Evolutionary conservation across 2,113 vertebrate species (phyloP).

Genomic region (Lagopus leucura): DNA sequence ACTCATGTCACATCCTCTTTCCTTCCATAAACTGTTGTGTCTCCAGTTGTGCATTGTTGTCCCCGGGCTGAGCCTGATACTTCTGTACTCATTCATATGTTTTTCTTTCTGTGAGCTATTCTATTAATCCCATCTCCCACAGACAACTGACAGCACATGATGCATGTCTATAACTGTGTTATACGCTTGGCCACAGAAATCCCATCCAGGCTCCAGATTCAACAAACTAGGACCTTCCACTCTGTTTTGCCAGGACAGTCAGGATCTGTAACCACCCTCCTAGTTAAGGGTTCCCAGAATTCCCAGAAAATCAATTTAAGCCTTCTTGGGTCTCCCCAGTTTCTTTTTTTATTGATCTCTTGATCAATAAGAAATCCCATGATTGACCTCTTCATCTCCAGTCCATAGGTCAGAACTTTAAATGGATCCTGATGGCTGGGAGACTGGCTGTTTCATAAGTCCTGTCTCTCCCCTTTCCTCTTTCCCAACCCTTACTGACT

Average conservation of each 20-base stretch:
- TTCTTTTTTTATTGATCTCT: neutral
- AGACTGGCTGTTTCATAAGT: neutral
- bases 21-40: neutral
- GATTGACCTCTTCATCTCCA: neutral
- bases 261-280: neutral
- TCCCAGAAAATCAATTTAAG: neutral
- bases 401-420: neutral
- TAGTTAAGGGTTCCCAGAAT: neutral
- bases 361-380: no score
- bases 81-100: neutral
- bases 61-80: neutral
- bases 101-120: neutral
- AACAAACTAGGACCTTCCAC: neutral
- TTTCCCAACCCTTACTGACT: neutral
- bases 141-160: neutral
- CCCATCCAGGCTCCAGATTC: neutral
- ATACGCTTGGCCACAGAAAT: neutral
- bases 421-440: neutral
- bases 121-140: neutral
- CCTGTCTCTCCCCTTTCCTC: neutral
- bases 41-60: neutral
- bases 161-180: neutral
- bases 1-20: neutral
- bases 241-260: neutral
- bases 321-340: neutral